Evolutionary conservation across 2,888 invertebrate genomes (phyloP).

Genomic region (Lamellibrachia satsuma): DNA sequence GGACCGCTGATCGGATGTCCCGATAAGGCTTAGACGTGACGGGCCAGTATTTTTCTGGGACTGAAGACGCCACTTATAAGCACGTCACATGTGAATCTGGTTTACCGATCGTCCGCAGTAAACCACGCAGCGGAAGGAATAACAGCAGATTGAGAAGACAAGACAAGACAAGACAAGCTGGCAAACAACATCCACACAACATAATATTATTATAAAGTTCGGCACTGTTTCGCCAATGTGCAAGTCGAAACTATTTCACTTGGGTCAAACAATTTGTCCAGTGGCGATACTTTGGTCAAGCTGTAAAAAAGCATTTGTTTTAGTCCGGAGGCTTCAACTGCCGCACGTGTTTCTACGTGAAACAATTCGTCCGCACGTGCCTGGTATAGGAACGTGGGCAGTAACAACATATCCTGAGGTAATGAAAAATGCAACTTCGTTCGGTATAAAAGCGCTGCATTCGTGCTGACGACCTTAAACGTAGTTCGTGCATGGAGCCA

Average conservation of each 20-base stretch:
- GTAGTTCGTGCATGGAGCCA: background rate
- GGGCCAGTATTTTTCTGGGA: no score
- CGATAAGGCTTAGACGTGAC: no score
- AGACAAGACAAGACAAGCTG: no score
- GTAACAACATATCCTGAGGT: background rate
- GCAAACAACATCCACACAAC: no score
- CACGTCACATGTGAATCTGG: no score
- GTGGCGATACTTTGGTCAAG: background rate
- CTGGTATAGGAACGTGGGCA: background rate
- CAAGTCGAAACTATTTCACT: background rate
- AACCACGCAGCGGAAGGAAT: no score
- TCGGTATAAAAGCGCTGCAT: background rate
- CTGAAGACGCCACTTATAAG: no score
- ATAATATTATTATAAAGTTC: background rate
- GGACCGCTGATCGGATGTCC: no score
- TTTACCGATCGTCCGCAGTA: no score
- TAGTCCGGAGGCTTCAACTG: background rate
- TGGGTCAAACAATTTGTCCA: background rate
- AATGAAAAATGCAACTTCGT: background rate
- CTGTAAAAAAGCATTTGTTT: slow-evolving; percentile 1
- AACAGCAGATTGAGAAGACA: no score
- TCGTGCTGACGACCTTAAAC: background rate
- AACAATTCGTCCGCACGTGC: background rate
- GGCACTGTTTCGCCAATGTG: background rate
- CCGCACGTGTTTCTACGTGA: background rate